Percentiles rank a stretch among this genome's conserved stretches.
Conservation (phyloP, 2,888 invertebrate species). For the Polymixis flavicincta region DNA sequence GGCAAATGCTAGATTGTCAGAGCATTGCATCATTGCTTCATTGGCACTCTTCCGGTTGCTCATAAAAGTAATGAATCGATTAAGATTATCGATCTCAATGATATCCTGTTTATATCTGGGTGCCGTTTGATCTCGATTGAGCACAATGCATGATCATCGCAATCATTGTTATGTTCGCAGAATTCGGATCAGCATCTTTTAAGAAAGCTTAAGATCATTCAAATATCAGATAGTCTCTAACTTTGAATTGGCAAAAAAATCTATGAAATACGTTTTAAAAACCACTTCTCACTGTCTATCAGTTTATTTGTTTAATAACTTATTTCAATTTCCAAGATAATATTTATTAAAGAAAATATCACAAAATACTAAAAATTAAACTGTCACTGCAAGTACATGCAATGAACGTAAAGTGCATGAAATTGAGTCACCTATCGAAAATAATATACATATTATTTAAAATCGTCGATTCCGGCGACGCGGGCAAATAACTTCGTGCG, state of each 20-base stretch:
- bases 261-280: neutral
- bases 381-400: too few species aligned
- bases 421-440: too few species aligned
- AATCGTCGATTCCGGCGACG: too few species aligned
- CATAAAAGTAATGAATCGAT: constrained; percentile 27
- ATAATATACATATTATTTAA: too few species aligned
- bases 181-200: too few species aligned
- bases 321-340: too few species aligned
- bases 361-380: too few species aligned
- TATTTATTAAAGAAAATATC: too few species aligned
- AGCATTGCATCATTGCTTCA: constrained; percentile 15
- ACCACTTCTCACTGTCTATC: too few species aligned
- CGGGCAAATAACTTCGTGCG: too few species aligned
- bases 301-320: too few species aligned
- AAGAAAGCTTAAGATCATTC: neutral
- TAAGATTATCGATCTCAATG: constrained; percentile 17
- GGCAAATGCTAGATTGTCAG: neutral
- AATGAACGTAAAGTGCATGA: too few species aligned
- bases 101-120: constrained; percentile 31
- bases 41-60: neutral
- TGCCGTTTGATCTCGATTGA: constrained; percentile 36
- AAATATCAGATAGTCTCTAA: neutral
- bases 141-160: constrained; percentile 22
- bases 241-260: neutral
- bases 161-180: constrained; percentile 17